Evolutionary conservation across 2,888 invertebrate genomes (phyloP).

Genomic region (Artemia sp.): DNA sequence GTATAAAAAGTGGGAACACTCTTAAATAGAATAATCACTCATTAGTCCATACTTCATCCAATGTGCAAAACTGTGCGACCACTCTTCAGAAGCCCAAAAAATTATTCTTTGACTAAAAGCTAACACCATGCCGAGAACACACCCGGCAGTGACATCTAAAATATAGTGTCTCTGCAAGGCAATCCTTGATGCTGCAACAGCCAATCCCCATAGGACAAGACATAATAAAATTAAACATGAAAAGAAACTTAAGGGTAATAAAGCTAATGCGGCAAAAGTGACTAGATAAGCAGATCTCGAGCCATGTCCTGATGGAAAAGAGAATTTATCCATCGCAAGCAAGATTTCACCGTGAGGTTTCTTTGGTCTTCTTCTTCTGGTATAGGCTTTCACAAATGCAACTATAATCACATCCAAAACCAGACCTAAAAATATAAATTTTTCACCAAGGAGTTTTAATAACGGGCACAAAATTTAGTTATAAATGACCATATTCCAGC

Average conservation of each 20-base stretch:
- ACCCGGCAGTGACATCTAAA: slow-evolving; percentile 62
- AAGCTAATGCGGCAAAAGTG: background rate
- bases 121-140: slow-evolving; percentile 50
- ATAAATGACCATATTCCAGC: no score
- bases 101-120: slow-evolving; percentile 5
- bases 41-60: background rate
- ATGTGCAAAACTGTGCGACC: background rate
- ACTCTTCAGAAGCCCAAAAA: background rate
- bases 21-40: slow-evolving; percentile 4
- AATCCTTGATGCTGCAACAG: slow-evolving; percentile 60
- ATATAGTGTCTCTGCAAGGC: slow-evolving; percentile 70
- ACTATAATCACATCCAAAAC: slow-evolving; percentile 60
- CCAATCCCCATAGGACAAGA: slow-evolving; percentile 44
- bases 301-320: slow-evolving; percentile 88
- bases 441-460: no score
- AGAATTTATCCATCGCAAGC: slow-evolving; percentile 68
- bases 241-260: slow-evolving; percentile 36
- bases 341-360: slow-evolving; percentile 48
- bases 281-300: slow-evolving; percentile 47
- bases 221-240: slow-evolving; percentile 44
- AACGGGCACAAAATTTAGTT: no score
- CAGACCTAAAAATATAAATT: slow-evolving; percentile 45
- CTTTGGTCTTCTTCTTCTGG: slow-evolving; percentile 56
- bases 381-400: slow-evolving; percentile 55
- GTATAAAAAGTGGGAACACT: no score